Conservation (phyloP, 1,140 invertebrate species). For the Gryon sp. region DNA sequence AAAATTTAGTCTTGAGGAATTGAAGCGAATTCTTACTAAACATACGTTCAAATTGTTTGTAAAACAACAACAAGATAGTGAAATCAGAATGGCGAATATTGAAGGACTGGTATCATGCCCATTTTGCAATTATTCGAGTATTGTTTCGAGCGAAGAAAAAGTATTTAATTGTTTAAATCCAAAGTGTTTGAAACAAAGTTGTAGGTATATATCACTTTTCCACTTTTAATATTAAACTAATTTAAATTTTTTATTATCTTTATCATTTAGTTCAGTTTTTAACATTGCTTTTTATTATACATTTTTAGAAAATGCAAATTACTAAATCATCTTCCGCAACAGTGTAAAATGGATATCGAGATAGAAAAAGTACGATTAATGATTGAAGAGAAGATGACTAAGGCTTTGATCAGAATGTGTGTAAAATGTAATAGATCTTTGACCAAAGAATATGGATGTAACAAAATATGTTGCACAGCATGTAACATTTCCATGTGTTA, state of each 20-base stretch:
- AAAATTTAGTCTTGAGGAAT: not conserved
- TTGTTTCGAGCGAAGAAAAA: conserved; percentile 81
- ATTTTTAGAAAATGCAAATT: conserved; percentile 81
- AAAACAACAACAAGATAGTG: conserved; percentile 53
- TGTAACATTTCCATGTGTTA: conserved; percentile 86
- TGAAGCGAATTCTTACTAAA: not conserved
- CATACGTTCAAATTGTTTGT: not conserved
- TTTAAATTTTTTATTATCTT: not conserved
- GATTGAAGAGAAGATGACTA: conserved; percentile 84
- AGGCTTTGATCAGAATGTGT: conserved; percentile 83
- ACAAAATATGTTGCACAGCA: conserved; percentile 83
- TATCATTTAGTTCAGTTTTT: not conserved
- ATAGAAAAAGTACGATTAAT: conserved; percentile 79
- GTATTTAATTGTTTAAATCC: conserved; percentile 84
- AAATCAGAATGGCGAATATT: conserved; percentile 82
- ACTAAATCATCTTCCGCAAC: conserved; percentile 82
- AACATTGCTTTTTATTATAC: not conserved
- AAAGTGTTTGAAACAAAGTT: conserved; percentile 83
- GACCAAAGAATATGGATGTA: conserved; percentile 84
- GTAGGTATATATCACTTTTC: too few relatives aligned
- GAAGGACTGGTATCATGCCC: conserved; percentile 83
- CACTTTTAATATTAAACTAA: too few relatives aligned
- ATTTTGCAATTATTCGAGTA: conserved; percentile 84
- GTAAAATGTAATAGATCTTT: conserved; percentile 81
- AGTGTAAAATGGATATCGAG: conserved; percentile 76